phyloP scores from a whole-genome alignment of 2,113 vertebrate species.

The Coracopsis vasa region DNA sequence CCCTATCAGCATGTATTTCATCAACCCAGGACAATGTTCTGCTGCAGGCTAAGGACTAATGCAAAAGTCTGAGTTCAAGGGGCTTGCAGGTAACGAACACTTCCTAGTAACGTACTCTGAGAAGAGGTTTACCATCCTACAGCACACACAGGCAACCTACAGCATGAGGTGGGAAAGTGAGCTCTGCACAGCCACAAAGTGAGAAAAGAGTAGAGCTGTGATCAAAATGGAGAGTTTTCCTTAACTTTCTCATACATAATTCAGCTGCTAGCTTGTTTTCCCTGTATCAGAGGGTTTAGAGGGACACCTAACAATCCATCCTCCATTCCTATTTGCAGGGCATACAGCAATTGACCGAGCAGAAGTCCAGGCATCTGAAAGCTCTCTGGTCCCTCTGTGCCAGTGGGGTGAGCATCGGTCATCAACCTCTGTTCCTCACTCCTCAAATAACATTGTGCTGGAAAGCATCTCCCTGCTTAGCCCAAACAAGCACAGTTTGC shows the following conservation, averaged over 20 bases:
- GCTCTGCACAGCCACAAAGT: background rate
- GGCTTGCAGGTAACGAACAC: background rate
- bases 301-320: background rate
- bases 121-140: background rate
- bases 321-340: background rate
- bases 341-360: background rate
- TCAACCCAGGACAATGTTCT: background rate
- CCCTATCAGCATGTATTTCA: background rate
- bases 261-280: background rate
- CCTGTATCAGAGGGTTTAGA: background rate
- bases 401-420: background rate
- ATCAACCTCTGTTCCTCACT: background rate
- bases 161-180: background rate
- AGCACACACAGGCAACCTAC: background rate
- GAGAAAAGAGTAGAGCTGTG: background rate
- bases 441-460: background rate
- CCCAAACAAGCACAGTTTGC: background rate
- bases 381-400: background rate
- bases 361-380: background rate
- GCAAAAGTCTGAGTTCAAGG: background rate
- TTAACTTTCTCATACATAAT: background rate
- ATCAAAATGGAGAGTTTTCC: background rate
- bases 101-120: background rate
- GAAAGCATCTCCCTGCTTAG: background rate
- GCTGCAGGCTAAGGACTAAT: background rate